Evolutionary conservation across 2,888 invertebrate species (phyloP), one percentile per base, ranked within the genome.

Genomic region (Drosophila antonietae): DNA sequence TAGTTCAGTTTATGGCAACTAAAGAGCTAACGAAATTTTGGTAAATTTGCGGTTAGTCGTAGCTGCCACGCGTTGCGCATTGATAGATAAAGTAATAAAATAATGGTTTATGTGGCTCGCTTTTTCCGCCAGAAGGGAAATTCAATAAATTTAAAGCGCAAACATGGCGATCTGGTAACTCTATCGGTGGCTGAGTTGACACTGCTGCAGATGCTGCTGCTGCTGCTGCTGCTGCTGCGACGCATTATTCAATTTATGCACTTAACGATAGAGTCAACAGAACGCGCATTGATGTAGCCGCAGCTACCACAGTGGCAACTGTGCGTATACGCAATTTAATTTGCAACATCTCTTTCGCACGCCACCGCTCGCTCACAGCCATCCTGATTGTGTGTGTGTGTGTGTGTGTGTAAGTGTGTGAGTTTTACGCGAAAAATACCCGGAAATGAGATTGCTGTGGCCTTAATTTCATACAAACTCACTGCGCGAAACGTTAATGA

Each of bases 291-390:
- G 56, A 51, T 51, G 53, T 49, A 39, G 77, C 57, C 72, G 33
- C 68, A 56, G 43, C 66, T 65, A 78, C 80, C 76, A 68, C 80
- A 72, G 53, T 43, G 72, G 68, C 80, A 75, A 78, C 85, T 49
- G 69, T 70, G 80, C 88, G 83, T 82, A 80, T 87, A 82, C 88
- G 83, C 80, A 84, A 84, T 87, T 87, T 78, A 76, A 84, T 84
- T 80, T 74, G 60, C 66, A 70, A 64, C 78, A 73, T 60, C 69
- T 78, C 60, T 73, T 35, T 53, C 41, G 15, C 55, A 39, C 43
- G 20, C 53, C 28, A 18, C 20, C 43, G 12, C 57, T 37, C 63
- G 10, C 37, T 35, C 18, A 2, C 37, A 2, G 43, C 5, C 15
- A 8, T 14, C 33, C 2, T 12, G 18, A 10, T 23, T 23, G 7